These are phyloP conservation scores for Pandemis heparana DNA, from an alignment of 2,888 invertebrate genomes.

Conservation along the genomic window DNA sequence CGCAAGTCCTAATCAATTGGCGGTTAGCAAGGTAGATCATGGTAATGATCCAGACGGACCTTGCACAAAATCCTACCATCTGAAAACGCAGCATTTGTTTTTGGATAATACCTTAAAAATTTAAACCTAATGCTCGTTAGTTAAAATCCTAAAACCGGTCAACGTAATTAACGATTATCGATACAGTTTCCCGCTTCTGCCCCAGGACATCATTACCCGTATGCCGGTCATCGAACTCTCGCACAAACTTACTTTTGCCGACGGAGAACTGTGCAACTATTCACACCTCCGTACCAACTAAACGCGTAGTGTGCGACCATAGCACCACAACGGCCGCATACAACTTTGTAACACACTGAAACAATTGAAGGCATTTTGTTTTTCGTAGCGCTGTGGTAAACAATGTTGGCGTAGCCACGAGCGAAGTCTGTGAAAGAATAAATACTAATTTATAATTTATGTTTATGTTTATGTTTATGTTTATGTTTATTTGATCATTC, in stretches of 20 bases:
- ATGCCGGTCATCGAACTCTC: conserved; percentile 32
- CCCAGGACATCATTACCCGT: conserved; percentile 57
- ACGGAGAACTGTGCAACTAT: conserved; percentile 8
- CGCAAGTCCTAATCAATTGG: no score
- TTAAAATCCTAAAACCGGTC: conserved; percentile 25
- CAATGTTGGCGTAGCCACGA: neutral
- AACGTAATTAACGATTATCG: conserved; percentile 43
- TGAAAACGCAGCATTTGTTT: no score
- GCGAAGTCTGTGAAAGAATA: no score
- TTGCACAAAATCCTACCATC: no score
- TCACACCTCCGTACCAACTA: neutral
- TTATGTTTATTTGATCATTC: no score
- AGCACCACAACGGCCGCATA: neutral
- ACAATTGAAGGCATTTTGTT: conserved; percentile 4
- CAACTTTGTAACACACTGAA: neutral
- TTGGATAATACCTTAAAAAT: neutral
- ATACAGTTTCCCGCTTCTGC: conserved; percentile 49
- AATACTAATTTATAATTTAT: no score
- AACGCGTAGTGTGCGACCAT: neutral
- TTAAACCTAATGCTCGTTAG: neutral
- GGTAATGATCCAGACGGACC: no score
- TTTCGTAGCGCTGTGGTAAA: neutral
- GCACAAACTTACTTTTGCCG: conserved; percentile 11
- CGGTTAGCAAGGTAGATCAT: no score
- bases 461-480: no score